Conservation (phyloP, 2,888 invertebrate species). For the Leucozona laternaria region DNA sequence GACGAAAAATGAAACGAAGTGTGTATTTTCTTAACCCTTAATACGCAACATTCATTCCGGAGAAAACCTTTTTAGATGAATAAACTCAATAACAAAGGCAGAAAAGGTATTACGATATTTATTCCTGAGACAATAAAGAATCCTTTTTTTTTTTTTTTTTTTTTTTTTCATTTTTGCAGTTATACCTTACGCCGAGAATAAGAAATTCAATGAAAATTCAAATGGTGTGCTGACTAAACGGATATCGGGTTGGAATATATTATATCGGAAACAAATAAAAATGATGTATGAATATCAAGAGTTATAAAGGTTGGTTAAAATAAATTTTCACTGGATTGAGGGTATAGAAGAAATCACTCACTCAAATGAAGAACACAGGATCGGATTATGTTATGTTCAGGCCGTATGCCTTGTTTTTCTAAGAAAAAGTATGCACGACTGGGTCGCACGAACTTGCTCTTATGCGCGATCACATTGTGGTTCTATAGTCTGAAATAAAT, state of each 20-base stretch:
- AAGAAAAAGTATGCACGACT: too few species aligned
- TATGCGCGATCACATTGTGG: too few species aligned
- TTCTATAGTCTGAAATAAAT: too few species aligned
- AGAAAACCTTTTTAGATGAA: background rate
- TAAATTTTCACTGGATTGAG: background rate
- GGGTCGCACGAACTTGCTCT: too few species aligned
- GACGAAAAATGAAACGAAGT: background rate
- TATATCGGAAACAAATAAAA: constrained; percentile 14
- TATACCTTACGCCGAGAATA: background rate
- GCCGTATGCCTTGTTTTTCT: too few species aligned
- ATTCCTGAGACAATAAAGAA: constrained; percentile 3
- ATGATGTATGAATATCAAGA: constrained; percentile 33
- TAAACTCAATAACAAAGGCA: background rate
- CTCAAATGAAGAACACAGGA: background rate
- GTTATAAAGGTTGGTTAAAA: constrained; percentile 6
- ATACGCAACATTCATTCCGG: background rate
- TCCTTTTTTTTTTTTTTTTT: background rate
- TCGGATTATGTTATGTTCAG: background rate
- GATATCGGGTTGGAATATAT: background rate
- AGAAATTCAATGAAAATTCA: constrained; percentile 16
- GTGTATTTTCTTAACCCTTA: constrained; percentile 10
- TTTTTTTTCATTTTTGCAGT: background rate
- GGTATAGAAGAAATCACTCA: background rate
- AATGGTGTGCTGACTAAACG: constrained; percentile 41
- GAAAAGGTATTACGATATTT: constrained; percentile 6